Base-by-base conservation (phyloP, 2,113 vertebrate genomes). In the Trinectes maculatus region DNA sequence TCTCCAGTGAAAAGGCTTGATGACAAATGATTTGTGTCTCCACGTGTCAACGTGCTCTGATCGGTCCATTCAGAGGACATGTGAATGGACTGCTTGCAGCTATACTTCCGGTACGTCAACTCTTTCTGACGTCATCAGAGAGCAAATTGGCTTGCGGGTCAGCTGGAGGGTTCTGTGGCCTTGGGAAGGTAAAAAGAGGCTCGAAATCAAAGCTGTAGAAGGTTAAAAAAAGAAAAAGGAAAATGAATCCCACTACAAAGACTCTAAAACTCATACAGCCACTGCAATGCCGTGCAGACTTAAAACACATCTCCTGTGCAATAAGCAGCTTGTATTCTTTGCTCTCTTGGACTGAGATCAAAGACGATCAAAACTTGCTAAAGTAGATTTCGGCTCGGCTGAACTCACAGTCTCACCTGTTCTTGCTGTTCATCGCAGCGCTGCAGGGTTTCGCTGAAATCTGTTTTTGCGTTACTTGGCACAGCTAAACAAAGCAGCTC, bases 341-440 rank as follows among this genome's bases (percentile, higher is more conserved):
- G 46, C 70, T 63, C 58, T 69, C 44, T 8, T 52, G 39, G 49
- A 51, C 48, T 12, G 34, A 70, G 55, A 77, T 73, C 71, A 75
- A 79, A 55, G 49, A 65, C 11, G 1, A 26, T 64, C 36, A 7
- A 28, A 24, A 21, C 47, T 31, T 52, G 25, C 12, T 28, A 29
- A 29, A 64, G n/a, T n/a, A 25, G 7, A 34, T 65, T 68, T 65
- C 12, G 42, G 39, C 59, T 10, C 65, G 36, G 19, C 48, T 31
- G 36, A 51, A 64, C 29, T 39, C 36, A 25, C 6, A 36, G 18
- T 26, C 37, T 63, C 36, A 34, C 44, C 40, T 61, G 51, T 33
- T 39, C 19, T 37, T 4, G 25, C 40, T 43, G 15, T 15, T 55
- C 44, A 11, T 18, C 26, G 47, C 21, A 1, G 16, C 6, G 19